Percentiles rank a stretch among this genome's conserved stretches.
Evolutionary conservation across 2,797 vertebrate genomes (phyloP).

Genomic region (Limosa lapponica): DNA sequence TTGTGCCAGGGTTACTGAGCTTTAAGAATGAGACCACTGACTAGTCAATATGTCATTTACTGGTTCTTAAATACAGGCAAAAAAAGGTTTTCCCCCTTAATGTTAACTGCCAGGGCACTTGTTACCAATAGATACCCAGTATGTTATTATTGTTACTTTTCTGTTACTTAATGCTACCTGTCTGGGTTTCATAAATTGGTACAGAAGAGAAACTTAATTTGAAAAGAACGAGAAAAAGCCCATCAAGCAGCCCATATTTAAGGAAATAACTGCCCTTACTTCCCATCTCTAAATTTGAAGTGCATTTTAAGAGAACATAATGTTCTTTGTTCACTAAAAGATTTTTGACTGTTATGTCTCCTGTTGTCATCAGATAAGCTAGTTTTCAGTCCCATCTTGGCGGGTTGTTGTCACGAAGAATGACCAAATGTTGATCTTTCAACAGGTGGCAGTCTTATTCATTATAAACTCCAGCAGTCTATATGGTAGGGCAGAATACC

Average conservation of each 20-base stretch:
- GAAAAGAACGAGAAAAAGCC: neutral
- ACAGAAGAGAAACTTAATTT: neutral
- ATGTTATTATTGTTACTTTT: neutral
- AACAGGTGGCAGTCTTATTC: neutral
- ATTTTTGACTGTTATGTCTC: neutral
- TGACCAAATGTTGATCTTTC: neutral
- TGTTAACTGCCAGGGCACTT: neutral
- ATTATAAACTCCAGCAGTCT: neutral
- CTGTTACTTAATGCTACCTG: neutral
- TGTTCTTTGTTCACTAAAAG: neutral
- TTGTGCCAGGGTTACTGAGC: neutral
- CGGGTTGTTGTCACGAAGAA: neutral
- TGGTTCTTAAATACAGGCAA: neutral
- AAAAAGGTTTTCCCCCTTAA: neutral
- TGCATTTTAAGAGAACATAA: neutral
- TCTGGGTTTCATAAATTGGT: neutral
- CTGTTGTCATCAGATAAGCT: neutral
- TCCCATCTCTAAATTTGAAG: neutral
- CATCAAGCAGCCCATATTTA: neutral
- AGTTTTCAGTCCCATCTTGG: neutral
- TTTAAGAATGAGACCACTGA: neutral
- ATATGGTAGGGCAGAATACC: neutral
- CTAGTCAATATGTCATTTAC: neutral
- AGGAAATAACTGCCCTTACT: neutral
- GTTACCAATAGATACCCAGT: neutral